These are phyloP conservation scores for Barypeithes pellucidus DNA, from an alignment of 2,888 invertebrate species.

Conservation along the genomic window DNA sequence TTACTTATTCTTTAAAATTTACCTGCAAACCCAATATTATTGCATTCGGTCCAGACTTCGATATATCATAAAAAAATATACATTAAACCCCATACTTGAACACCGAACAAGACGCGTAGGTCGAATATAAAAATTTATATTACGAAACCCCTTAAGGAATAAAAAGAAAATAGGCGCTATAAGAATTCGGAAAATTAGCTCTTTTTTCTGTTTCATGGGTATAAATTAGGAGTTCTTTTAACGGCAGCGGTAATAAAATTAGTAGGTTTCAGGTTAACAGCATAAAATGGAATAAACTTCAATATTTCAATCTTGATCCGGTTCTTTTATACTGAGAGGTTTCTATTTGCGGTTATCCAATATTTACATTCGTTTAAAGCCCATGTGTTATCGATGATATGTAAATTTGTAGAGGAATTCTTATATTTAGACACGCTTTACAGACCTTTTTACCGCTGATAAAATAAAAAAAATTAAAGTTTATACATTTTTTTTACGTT, in stretches of 20 bases:
- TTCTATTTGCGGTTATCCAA: background rate
- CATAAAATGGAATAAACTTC: background rate
- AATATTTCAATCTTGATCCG: background rate
- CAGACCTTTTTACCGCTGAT: too few species aligned
- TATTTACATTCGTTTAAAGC: background rate
- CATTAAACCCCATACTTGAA: too few species aligned
- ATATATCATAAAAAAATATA: too few species aligned
- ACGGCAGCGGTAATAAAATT: background rate
- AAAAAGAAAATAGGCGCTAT: background rate
- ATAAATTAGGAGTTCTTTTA: slow-evolving; percentile 1
- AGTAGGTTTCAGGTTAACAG: background rate
- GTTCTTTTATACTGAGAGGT: background rate
- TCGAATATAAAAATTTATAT: slow-evolving; percentile 6
- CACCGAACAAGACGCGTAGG: background rate
- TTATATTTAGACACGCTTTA: background rate
- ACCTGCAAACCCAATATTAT: too few species aligned
- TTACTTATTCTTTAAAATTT: too few species aligned
- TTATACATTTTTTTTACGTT: too few species aligned
- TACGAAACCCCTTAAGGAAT: background rate
- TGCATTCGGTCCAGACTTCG: too few species aligned
- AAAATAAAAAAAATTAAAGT: too few species aligned
- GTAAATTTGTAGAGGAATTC: background rate
- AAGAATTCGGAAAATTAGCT: slow-evolving; percentile 7
- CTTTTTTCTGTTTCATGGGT: background rate
- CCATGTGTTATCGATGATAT: background rate